phyloP scores from a whole-genome alignment of 2,113 vertebrate species.

The rat (Rattus norvegicus) region GRCr8 NC_086036.1:51227501-51228000 shows the following conservation, averaged over 20 bases:
- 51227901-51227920: neutral
- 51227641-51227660: neutral
- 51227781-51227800: neutral
- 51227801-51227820: neutral
- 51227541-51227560: neutral
- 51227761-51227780: neutral
- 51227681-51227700: neutral
- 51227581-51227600: neutral
- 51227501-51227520: neutral
- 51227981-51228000: too few species aligned
- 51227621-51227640: neutral
- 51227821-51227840: neutral
- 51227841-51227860: neutral
- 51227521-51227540: neutral
- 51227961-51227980: neutral
- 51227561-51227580: neutral
- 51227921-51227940: neutral
- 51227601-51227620: neutral
- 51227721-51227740: neutral
- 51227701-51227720: neutral
- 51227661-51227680: neutral
- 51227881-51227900: neutral
- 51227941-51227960: too few species aligned
- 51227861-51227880: neutral
- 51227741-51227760: neutral